Percentiles rank a stretch among this genome's conserved stretches.
These are phyloP conservation scores for Aspidapion aeneum DNA, from an alignment of 2,888 invertebrate genomes.

Conservation along the genomic window DNA sequence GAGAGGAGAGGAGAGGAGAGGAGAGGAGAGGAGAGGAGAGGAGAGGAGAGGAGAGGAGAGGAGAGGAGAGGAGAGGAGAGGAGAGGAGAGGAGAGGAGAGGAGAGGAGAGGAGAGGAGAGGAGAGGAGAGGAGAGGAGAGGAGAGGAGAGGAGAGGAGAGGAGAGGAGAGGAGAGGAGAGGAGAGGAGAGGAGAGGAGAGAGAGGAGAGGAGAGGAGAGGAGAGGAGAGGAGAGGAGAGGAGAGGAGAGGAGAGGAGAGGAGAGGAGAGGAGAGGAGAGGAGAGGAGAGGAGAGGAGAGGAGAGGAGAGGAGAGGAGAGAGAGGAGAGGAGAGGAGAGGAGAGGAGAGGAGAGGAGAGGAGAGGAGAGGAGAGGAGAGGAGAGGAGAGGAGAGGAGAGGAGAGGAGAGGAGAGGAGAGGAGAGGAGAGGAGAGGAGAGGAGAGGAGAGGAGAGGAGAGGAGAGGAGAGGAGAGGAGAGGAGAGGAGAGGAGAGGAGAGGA, in stretches of 20 bases:
- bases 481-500: slow-evolving; percentile 3
- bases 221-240: slow-evolving; percentile 1
- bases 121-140: slow-evolving; percentile 3
- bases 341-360: slow-evolving; percentile 3
- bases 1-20: slow-evolving; percentile 3
- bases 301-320: slow-evolving; percentile 1
- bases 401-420: slow-evolving; percentile 3
- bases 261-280: slow-evolving; percentile 3
- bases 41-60: slow-evolving; percentile 3
- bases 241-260: slow-evolving; percentile 3
- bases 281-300: slow-evolving; percentile 3
- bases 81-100: slow-evolving; percentile 3
- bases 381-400: slow-evolving; percentile 3
- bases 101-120: slow-evolving; percentile 3
- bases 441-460: slow-evolving; percentile 1
- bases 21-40: slow-evolving; percentile 3
- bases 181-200: slow-evolving; percentile 3
- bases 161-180: slow-evolving; percentile 3
- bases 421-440: slow-evolving; percentile 3
- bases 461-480: slow-evolving; percentile 3
- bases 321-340: slow-evolving; percentile 3
- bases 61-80: slow-evolving; percentile 3
- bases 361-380: slow-evolving; percentile 3
- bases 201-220: slow-evolving; percentile 1
- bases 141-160: slow-evolving; percentile 3